Conservation (phyloP, 2,888 invertebrate genomes). For the Smittia sp. region DNA sequence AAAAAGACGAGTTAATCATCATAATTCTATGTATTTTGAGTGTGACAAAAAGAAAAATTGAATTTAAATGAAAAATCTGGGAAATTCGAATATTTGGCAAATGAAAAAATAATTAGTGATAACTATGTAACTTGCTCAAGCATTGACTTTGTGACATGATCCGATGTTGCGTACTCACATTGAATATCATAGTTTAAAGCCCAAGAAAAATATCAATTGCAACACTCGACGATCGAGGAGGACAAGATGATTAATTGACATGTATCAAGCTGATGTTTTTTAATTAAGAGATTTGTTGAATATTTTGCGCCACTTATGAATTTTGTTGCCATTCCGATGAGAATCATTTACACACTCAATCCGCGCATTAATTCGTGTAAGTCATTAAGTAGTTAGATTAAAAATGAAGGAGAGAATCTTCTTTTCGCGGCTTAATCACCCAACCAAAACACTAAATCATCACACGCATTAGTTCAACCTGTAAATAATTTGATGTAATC, state of each 20-base stretch:
- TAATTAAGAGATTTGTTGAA: slow-evolving; percentile 2
- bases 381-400: slow-evolving; percentile 34
- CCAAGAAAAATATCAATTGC: not conserved
- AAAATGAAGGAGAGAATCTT: slow-evolving; percentile 13
- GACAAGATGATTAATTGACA: not conserved
- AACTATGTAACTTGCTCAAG: slow-evolving; percentile 20
- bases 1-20: not conserved
- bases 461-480: slow-evolving; percentile 2
- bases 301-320: not conserved
- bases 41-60: slow-evolving; percentile 29
- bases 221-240: not conserved
- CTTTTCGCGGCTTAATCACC: slow-evolving; percentile 2
- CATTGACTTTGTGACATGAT: not conserved
- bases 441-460: not conserved
- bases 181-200: not conserved
- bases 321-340: slow-evolving; percentile 4
- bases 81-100: slow-evolving; percentile 2
- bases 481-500: slow-evolving; percentile 28
- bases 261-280: not conserved
- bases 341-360: slow-evolving; percentile 2
- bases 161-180: not conserved
- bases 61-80: slow-evolving; percentile 26
- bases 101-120: slow-evolving; percentile 19
- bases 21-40: slow-evolving; percentile 36
- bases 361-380: not conserved